Percentiles rank a stretch among this genome's conserved stretches.
These are phyloP conservation scores for Neoscelio sp. DNA, from an alignment of 2,888 invertebrate genomes.

Conservation along the genomic window DNA sequence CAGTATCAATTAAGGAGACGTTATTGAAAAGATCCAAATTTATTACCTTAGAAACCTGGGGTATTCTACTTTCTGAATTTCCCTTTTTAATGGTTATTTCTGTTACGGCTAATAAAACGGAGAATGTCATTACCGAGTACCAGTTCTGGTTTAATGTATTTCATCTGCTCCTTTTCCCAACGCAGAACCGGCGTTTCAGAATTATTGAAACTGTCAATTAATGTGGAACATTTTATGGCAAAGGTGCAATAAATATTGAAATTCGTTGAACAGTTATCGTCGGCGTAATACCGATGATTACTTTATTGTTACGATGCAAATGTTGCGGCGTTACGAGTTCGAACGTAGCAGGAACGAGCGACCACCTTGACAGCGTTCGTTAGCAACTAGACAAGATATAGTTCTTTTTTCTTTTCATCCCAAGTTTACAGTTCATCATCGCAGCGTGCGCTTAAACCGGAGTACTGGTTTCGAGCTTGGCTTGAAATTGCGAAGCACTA, in stretches of 20 bases:
- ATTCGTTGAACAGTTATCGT: no score
- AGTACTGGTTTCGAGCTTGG: constrained; percentile 39
- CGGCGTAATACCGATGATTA: constrained; percentile 61
- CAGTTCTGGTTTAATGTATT: no score
- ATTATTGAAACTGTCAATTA: no score
- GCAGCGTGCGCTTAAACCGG: constrained; percentile 3
- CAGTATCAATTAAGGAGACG: no score
- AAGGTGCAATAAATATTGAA: constrained; percentile 28
- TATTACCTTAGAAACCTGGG: no score
- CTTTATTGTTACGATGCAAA: constrained; percentile 67
- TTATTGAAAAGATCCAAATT: no score
- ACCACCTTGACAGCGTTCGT: constrained; percentile 54
- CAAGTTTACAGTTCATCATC: constrained; percentile 33
- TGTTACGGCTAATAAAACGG: not conserved
- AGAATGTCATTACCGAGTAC: no score
- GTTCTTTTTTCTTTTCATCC: constrained; percentile 34
- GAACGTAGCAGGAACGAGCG: constrained; percentile 17
- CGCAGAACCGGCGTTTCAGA: no score
- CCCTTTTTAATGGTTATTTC: constrained; percentile 2
- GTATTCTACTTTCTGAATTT: constrained; percentile 4
- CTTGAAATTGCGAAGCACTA: constrained; percentile 57
- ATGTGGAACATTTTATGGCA: no score
- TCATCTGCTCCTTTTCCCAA: no score
- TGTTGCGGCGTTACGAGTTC: constrained; percentile 58
- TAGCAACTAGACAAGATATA: constrained; percentile 42